phyloP scores from a whole-genome alignment of 2,888 invertebrate species.

The Encarsia formosa region DNA sequence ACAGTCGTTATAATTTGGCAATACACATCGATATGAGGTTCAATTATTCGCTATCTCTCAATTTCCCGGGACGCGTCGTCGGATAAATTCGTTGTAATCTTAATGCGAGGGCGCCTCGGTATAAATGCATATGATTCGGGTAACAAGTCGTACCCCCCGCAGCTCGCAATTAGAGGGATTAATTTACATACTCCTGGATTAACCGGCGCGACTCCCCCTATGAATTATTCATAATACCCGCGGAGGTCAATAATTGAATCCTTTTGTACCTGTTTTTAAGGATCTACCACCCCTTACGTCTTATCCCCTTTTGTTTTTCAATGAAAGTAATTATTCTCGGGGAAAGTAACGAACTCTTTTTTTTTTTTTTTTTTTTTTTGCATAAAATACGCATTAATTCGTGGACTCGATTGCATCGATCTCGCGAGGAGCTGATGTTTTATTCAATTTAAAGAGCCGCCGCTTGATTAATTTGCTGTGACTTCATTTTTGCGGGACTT shows the following conservation, averaged over 20 bases:
- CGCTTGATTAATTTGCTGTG: slow-evolving; percentile 19
- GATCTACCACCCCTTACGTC: neutral
- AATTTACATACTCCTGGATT: slow-evolving; percentile 48
- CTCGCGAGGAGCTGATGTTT: slow-evolving; percentile 8
- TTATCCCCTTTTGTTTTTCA: neutral
- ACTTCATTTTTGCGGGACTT: slow-evolving; percentile 15
- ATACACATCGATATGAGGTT: too few relatives aligned
- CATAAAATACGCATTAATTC: slow-evolving; percentile 20
- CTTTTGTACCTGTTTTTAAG: slow-evolving; percentile 13
- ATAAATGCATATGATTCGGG: slow-evolving; percentile 27
- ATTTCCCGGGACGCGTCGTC: slow-evolving; percentile 9
- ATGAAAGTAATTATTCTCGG: neutral
- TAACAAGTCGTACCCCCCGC: slow-evolving; percentile 32
- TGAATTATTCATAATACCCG: slow-evolving; percentile 48
- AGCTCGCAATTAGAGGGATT: slow-evolving; percentile 47
- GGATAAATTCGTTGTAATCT: slow-evolving; percentile 26
- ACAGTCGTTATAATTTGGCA: too few relatives aligned
- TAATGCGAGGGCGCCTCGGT: slow-evolving; percentile 13
- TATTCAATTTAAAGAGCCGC: slow-evolving; percentile 18
- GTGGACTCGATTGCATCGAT: slow-evolving; percentile 19
- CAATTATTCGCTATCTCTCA: neutral
- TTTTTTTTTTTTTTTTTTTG: neutral
- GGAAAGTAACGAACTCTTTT: neutral
- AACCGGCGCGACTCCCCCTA: slow-evolving; percentile 38
- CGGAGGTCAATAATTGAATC: slow-evolving; percentile 36